Evolutionary conservation across 2,113 vertebrate genomes (phyloP).

Genomic region (Ictidomys tridecemlineatus): DNA sequence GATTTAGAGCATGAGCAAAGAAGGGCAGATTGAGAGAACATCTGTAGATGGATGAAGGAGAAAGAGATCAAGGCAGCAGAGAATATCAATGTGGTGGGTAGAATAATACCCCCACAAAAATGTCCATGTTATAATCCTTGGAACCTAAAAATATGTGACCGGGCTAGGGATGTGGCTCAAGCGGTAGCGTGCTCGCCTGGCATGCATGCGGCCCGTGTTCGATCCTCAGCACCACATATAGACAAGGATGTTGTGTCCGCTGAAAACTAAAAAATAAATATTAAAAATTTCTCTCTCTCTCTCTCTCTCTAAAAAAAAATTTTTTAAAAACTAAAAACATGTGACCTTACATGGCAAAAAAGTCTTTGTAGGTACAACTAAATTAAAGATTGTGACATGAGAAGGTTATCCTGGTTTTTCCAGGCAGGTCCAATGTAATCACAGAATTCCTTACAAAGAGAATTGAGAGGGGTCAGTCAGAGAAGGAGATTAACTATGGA

Average conservation of each 20-base stretch:
- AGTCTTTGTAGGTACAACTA: neutral
- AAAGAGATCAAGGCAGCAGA: neutral
- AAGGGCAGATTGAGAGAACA: neutral
- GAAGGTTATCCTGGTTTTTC: neutral
- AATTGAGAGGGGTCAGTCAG: neutral
- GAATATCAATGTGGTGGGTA: neutral
- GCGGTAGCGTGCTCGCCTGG: too few species aligned
- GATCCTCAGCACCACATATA: too few species aligned
- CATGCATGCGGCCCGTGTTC: too few species aligned
- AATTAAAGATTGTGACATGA: neutral
- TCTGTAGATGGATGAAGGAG: neutral
- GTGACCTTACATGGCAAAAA: neutral
- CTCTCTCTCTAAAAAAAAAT: too few species aligned
- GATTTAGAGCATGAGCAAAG: neutral
- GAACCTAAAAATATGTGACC: neutral
- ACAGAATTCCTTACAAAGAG: neutral
- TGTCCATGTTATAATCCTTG: neutral
- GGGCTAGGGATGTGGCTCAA: too few species aligned
- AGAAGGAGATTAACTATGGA: neutral
- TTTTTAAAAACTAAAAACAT: neutral
- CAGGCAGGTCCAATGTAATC: neutral
- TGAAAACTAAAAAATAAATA: too few species aligned
- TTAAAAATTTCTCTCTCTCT: too few species aligned
- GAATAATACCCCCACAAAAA: neutral
- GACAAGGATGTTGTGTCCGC: too few species aligned